Evolutionary conservation across 2,888 invertebrate genomes (phyloP), one percentile per base, ranked within the genome.

Genomic region (Augiades crinisus): DNA sequence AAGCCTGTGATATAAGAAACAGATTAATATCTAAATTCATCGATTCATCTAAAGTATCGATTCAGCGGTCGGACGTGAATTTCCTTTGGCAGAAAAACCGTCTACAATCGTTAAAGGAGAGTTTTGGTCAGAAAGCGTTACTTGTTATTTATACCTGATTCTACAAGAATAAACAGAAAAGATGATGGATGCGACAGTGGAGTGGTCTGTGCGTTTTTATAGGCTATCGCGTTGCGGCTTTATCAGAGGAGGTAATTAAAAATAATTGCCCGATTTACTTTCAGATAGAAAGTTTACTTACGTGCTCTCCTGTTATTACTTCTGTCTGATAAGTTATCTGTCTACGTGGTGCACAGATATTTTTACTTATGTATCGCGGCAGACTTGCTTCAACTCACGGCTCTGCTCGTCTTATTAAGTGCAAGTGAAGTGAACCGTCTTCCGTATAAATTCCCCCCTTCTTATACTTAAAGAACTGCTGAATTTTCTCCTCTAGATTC

Each of bases 231-330:
- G 22, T 36, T 13, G 36, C 51, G 36, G 30, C 36, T 37, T 45
- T 51, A 51, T 51, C 51, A 44, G 37, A 19, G 41, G 40, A 40
- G 30, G 41, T 56, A 58, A 60, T 58, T 60, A 58, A 60, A 47
- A 45, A 53, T 58, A 60, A 60, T 59, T 60, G 59, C 53, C 50
- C 55, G 54, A 57, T 58, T 57, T 54, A 57, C 61, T 58, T 56
- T 58, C 59, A 55, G 54, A 58, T 53, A 56, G 59, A 62, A 62
- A 59, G 59, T 57, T 52, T 47, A 50, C 5, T 37, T 54, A 36
- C 49, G 53, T 16, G 10, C 22, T 22, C 36, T 19, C 52, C 31
- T 45, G 51, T 40, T 17, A 22, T 21, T 45, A 16, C 24, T 24
- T 44, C 33, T 21, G 47, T 40, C 6, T 16, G 30, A 21, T 30